Evolutionary conservation across 1,140 invertebrate genomes (phyloP).

Genomic region (Teleogryllus occipitalis): DNA sequence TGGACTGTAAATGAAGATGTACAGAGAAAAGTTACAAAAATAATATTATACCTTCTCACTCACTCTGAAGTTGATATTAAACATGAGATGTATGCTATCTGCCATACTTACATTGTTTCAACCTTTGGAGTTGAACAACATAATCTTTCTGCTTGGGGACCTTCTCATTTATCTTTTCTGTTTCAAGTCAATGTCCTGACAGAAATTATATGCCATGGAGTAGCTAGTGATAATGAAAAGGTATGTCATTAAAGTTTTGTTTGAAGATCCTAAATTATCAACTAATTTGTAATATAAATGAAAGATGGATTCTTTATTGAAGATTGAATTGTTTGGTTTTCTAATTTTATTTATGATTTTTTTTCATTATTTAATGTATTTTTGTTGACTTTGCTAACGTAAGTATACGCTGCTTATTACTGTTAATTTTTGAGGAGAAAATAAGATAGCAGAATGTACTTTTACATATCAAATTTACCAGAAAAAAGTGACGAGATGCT

Average conservation of each 20-base stretch:
- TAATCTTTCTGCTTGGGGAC: conserved; percentile 20
- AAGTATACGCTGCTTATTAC: too few species aligned
- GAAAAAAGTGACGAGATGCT: too few species aligned
- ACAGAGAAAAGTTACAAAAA: conserved; percentile 28
- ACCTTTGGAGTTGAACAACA: conserved; percentile 38
- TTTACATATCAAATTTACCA: too few species aligned
- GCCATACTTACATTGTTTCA: conserved; percentile 33
- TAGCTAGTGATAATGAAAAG: conserved; percentile 37
- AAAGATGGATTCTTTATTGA: too few species aligned
- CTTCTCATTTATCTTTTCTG: conserved; percentile 39
- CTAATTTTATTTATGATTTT: conserved; percentile 22
- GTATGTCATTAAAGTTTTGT: conserved; percentile 26
- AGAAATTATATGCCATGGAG: conserved; percentile 54
- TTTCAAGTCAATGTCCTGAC: conserved; percentile 45
- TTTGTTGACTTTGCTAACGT: not conserved
- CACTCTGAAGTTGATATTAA: conserved; percentile 34
- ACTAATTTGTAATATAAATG: too few species aligned
- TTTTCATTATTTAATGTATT: not conserved
- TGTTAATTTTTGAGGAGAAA: too few species aligned
- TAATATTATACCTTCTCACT: conserved; percentile 32
- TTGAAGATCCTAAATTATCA: too few species aligned
- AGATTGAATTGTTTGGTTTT: conserved; percentile 11
- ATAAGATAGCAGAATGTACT: too few species aligned
- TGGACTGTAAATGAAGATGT: conserved; percentile 28
- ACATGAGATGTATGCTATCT: conserved; percentile 37